Evolutionary conservation across 2,888 invertebrate genomes (phyloP).

Genomic region (Archips crataeganus): DNA sequence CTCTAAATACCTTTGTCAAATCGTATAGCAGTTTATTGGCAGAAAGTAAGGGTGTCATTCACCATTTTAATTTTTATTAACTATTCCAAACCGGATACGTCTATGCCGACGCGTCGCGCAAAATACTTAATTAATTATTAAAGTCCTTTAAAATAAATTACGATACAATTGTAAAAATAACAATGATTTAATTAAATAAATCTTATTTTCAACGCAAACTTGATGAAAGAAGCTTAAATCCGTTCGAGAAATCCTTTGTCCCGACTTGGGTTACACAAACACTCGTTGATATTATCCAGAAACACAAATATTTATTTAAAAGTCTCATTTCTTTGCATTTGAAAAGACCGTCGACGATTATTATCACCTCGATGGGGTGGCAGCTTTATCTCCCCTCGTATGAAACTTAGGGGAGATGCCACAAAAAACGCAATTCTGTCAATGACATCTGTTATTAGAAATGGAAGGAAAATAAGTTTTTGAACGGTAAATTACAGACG

Average conservation of each 20-base stretch:
- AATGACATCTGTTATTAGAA: slow-evolving; percentile 40
- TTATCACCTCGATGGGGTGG: slow-evolving; percentile 39
- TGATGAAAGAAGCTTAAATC: not conserved
- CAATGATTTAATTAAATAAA: not conserved
- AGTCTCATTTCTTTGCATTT: slow-evolving; percentile 37
- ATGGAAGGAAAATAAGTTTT: slow-evolving; percentile 26
- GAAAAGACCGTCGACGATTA: slow-evolving; percentile 39
- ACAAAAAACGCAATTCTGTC: slow-evolving; percentile 41
- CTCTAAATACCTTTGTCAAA: too few species aligned
- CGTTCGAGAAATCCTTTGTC: not conserved
- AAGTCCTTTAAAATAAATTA: not conserved
- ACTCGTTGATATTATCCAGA: slow-evolving; percentile 17
- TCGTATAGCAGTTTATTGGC: too few species aligned
- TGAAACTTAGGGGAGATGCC: slow-evolving; percentile 36
- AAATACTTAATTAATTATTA: too few species aligned
- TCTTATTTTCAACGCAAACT: not conserved
- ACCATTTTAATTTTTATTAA: too few species aligned
- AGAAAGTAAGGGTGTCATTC: too few species aligned
- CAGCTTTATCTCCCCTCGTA: slow-evolving; percentile 34
- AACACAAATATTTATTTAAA: slow-evolving; percentile 33
- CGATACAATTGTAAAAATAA: not conserved
- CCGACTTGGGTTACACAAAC: not conserved
- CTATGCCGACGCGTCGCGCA: too few species aligned
- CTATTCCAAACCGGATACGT: too few species aligned
- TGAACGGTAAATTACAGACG: slow-evolving; percentile 26